These are phyloP conservation scores for Philopotamus ludificatus DNA, from an alignment of 1,140 invertebrate genomes.

Conservation along the genomic window DNA sequence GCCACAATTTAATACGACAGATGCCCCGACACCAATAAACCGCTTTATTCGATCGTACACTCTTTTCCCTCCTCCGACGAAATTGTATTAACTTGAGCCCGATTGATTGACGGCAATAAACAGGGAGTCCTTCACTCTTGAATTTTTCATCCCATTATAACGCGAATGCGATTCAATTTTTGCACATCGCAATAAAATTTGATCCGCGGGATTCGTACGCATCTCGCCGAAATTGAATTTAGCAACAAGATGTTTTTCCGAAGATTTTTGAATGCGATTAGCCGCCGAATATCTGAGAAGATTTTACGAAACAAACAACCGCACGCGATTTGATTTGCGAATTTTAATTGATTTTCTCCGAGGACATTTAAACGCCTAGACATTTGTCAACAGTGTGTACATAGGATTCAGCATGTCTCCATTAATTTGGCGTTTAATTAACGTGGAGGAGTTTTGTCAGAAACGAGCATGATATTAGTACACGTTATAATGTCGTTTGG, in stretches of 20 bases:
- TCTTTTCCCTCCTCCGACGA: not conserved
- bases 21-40: conserved; percentile 3
- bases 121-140: conserved; percentile 7
- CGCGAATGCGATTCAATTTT: not conserved
- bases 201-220: not conserved
- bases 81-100: not conserved
- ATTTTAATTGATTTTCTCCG: no score
- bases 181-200: not conserved
- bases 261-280: not conserved
- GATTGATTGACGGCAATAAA: conserved; percentile 17
- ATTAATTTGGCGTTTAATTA: not conserved
- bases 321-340: no score
- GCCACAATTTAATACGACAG: conserved; percentile 3
- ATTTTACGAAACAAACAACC: no score
- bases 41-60: conserved; percentile 27
- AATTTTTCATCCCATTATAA: not conserved
- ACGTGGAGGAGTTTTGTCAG: not conserved
- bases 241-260: not conserved
- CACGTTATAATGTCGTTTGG: not conserved
- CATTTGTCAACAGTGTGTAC: no score
- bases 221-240: not conserved
- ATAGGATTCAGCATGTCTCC: not conserved
- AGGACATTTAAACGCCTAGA: no score
- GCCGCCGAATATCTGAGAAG: no score
- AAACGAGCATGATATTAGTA: not conserved